A percentile compares a stretch with the other conserved stretches of the same genome.
These are phyloP conservation scores for Chorisops tibialis DNA, from an alignment of 2,888 invertebrate species.

Conservation along the genomic window DNA sequence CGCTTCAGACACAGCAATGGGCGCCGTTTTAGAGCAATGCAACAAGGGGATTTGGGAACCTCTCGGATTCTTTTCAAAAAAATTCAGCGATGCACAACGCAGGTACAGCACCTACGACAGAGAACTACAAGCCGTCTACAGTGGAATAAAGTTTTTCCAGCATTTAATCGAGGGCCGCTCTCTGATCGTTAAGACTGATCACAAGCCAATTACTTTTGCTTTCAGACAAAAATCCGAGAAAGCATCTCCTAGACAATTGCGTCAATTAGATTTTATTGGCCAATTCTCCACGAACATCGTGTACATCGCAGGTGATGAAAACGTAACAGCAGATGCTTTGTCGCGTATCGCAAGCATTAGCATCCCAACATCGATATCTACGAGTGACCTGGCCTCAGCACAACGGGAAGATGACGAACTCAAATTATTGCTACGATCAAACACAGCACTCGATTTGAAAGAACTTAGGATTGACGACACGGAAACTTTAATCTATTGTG, in stretches of 20 bases:
- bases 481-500: no score
- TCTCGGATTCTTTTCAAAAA: background rate
- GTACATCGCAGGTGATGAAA: no score
- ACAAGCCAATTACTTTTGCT: conserved; percentile 35
- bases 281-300: no score
- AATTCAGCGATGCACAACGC: background rate
- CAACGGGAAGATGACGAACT: no score
- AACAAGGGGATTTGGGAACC: background rate
- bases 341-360: no score
- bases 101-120: conserved; percentile 1
- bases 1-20: background rate
- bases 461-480: no score
- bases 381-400: no score
- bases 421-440: no score
- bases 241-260: conserved; percentile 42
- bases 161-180: background rate
- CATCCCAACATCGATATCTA: no score
- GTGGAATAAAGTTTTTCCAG: conserved; percentile 33
- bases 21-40: background rate
- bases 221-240: conserved; percentile 38
- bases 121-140: background rate
- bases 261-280: conserved; percentile 34
- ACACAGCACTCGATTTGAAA: no score
- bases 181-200: conserved; percentile 18
- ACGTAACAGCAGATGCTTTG: no score